These are phyloP conservation scores for Lingula anatina DNA, from an alignment of 2,888 invertebrate genomes.

Conservation along the genomic window DNA sequence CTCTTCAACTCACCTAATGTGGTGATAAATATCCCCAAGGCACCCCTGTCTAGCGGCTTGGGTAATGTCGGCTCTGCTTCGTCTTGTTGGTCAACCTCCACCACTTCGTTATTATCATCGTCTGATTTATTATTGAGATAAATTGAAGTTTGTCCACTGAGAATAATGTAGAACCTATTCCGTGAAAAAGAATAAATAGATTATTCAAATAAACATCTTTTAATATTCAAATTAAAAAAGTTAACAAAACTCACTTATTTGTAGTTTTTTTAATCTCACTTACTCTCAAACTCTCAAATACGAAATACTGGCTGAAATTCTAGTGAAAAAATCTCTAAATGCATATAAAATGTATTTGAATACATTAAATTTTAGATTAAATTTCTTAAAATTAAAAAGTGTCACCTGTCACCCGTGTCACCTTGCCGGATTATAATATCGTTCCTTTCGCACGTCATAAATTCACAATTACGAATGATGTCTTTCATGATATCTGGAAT, in stretches of 20 bases:
- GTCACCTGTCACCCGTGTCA: slow-evolving; percentile 47
- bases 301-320: not conserved
- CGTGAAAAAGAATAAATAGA: not conserved
- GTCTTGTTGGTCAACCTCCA: slow-evolving; percentile 21
- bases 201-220: too few relatives aligned
- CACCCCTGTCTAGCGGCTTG: slow-evolving; percentile 30
- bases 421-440: slow-evolving; percentile 46
- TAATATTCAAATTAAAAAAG: too few relatives aligned
- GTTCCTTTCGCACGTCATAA: slow-evolving; percentile 30
- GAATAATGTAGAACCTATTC: slow-evolving; percentile 49
- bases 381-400: too few relatives aligned
- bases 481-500: slow-evolving; percentile 44
- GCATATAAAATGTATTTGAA: too few relatives aligned
- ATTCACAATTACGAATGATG: slow-evolving; percentile 45
- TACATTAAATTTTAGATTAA: not conserved
- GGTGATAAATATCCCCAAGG: slow-evolving; percentile 42
- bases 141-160: slow-evolving; percentile 43
- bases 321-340: too few relatives aligned
- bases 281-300: too few relatives aligned
- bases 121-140: slow-evolving; percentile 41
- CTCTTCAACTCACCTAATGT: slow-evolving; percentile 39
- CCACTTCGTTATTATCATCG: too few relatives aligned
- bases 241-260: too few relatives aligned
- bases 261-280: too few relatives aligned
- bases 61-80: not conserved